Percentiles rank a stretch among this genome's conserved stretches.
phyloP scores from a whole-genome alignment of 2,888 invertebrate genomes.

The Cephus pygmeus region DNA sequence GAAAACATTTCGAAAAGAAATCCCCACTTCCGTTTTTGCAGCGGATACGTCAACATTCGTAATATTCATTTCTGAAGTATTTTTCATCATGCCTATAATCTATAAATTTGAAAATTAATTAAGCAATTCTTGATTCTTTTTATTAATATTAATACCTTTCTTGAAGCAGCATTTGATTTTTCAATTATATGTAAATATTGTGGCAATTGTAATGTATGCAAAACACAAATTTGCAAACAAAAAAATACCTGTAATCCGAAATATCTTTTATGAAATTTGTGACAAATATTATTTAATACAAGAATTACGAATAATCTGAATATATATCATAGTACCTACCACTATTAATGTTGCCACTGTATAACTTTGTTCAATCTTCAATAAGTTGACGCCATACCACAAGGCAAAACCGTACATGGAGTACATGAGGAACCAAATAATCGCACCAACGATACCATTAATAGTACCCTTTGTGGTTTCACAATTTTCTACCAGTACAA shows the following conservation, averaged over 20 bases:
- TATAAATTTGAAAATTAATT: background rate
- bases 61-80: background rate
- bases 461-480: slow-evolving; percentile 19
- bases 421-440: slow-evolving; percentile 28
- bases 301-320: too few relatives aligned
- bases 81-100: slow-evolving; percentile 7
- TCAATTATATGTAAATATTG: slow-evolving; percentile 18
- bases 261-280: background rate
- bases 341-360: slow-evolving; percentile 26
- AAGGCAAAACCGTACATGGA: slow-evolving; percentile 30
- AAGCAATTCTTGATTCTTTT: too few relatives aligned
- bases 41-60: slow-evolving; percentile 54
- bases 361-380: slow-evolving; percentile 21
- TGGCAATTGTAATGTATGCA: slow-evolving; percentile 27
- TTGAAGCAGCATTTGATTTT: slow-evolving; percentile 19
- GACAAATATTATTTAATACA: background rate
- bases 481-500: slow-evolving; percentile 20
- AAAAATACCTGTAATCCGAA: slow-evolving; percentile 16
- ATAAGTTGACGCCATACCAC: slow-evolving; percentile 25
- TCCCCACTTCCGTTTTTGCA: slow-evolving; percentile 4
- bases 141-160: slow-evolving; percentile 5
- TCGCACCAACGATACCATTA: slow-evolving; percentile 21
- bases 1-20: slow-evolving; percentile 14
- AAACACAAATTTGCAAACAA: slow-evolving; percentile 27
- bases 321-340: background rate